Base-by-base conservation (phyloP, 1,140 invertebrate species). In the Hirudo medicinalis region DNA sequence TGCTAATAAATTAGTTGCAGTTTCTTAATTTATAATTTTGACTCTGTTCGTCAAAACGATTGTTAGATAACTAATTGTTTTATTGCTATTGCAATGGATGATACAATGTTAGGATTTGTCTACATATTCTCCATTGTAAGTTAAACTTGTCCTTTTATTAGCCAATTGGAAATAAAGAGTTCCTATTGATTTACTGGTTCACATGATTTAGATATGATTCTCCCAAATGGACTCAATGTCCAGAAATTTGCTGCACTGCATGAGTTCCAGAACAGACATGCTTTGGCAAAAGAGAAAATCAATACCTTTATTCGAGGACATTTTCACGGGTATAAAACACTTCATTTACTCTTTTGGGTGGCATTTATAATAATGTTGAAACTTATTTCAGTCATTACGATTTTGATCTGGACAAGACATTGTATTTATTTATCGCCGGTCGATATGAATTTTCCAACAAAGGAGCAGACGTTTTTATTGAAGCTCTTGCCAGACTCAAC, bases 401-500 rank as follows among this genome's bases (percentile, higher is more conserved):
- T 83, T 99, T 99, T 83, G 91, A 99, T 83, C 82, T 99, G 77
- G 96, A 99, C 78, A 99, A 98, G 83, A 99, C 96, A 0, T 80
- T 99, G 6, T 99, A 99, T 80, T 94, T 99, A 79, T 99, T 99
- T 83, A 98, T 92, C 78, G 96, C 97, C 76, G 97, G 97, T 1
- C 88, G 97, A 11, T 99, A 99, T 80, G 97, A 99, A 83, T 99
- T 95, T 82, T 91, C 90, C 49, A 99, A 99, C 81, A 99, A 99
- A 84, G 97, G 97, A 54, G 96, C 94, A 2, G 97, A 99, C 80
- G 90, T 99, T 74, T 99, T 99, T 79, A 98, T 99, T 72, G 96
- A 99, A 82, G 87, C 94, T 17, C 84, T 99, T 72, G 93, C 97
- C 0, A 85, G 95, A 77, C 83, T 99, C 2, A 99, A 99, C 83